phyloP scores from a whole-genome alignment of 2,797 vertebrate species.

The Alca torda region DNA sequence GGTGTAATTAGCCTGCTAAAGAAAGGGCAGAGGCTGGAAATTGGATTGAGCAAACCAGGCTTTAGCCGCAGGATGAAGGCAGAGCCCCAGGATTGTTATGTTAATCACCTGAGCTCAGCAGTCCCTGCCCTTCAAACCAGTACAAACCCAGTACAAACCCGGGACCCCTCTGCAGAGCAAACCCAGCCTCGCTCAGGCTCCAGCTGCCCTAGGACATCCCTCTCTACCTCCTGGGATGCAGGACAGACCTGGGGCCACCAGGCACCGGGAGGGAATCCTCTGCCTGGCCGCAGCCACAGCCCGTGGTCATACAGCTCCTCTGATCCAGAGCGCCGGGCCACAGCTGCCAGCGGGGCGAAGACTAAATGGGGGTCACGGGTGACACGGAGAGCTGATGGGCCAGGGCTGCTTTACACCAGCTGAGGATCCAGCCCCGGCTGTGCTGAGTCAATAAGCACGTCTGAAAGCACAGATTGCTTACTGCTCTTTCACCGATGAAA shows the following conservation, averaged over 20 bases:
- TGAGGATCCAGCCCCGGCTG: neutral
- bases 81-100: slow-evolving; percentile 79
- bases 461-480: slow-evolving; percentile 1
- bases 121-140: slow-evolving; percentile 74
- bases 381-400: neutral
- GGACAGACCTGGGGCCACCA: neutral
- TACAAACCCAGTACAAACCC: slow-evolving; percentile 44
- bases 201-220: neutral
- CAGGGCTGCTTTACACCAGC: neutral
- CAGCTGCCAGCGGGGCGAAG: neutral
- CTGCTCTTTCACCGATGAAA: neutral
- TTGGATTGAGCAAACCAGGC: slow-evolving; percentile 81
- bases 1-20: slow-evolving; percentile 81
- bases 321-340: accelerated
- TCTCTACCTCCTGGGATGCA: neutral
- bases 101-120: slow-evolving; percentile 83
- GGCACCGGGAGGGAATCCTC: neutral
- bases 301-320: neutral
- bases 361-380: neutral
- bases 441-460: neutral
- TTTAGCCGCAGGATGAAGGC: slow-evolving; percentile 75
- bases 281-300: neutral
- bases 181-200: neutral
- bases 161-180: neutral
- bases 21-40: slow-evolving; percentile 80